Evolutionary conservation across 2,113 vertebrate genomes (phyloP).

Genomic region (Limanda limanda): DNA sequence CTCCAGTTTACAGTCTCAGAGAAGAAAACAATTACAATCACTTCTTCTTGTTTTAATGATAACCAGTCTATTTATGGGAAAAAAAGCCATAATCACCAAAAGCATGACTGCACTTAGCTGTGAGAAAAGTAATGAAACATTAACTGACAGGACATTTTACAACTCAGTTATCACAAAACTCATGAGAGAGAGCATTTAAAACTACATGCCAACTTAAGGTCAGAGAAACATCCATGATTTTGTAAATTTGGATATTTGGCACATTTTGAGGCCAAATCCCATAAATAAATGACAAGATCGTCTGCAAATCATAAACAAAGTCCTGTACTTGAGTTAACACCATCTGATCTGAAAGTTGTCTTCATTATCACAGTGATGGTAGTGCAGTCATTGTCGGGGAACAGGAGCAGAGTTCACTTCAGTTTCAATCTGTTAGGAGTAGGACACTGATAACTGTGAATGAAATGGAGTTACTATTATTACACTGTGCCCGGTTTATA

Average conservation of each 20-base stretch:
- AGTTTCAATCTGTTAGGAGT: constrained; percentile 25
- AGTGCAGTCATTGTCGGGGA: constrained; percentile 41
- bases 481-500: constrained; percentile 39
- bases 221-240: constrained; percentile 2
- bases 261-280: not conserved
- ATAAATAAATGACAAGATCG: constrained; percentile 5
- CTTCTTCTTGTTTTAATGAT: constrained; percentile 42
- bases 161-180: constrained; percentile 30
- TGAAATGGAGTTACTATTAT: constrained; percentile 11
- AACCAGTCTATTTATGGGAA: constrained; percentile 23
- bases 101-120: constrained; percentile 12
- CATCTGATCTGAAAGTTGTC: constrained; percentile 40
- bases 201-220: constrained; percentile 47
- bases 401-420: constrained; percentile 20
- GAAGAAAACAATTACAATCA: constrained; percentile 11
- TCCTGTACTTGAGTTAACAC: not conserved
- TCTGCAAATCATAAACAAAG: constrained; percentile 44
- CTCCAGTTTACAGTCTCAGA: constrained; percentile 2
- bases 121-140: constrained; percentile 37
- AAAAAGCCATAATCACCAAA: constrained; percentile 34
- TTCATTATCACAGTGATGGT: constrained; percentile 78
- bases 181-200: constrained; percentile 34
- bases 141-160: constrained; percentile 30
- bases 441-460: constrained; percentile 27
- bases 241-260: constrained; percentile 6